Evolutionary conservation across 1,140 invertebrate species (phyloP).

Genomic region (Stegodyphus mimosarum): DNA sequence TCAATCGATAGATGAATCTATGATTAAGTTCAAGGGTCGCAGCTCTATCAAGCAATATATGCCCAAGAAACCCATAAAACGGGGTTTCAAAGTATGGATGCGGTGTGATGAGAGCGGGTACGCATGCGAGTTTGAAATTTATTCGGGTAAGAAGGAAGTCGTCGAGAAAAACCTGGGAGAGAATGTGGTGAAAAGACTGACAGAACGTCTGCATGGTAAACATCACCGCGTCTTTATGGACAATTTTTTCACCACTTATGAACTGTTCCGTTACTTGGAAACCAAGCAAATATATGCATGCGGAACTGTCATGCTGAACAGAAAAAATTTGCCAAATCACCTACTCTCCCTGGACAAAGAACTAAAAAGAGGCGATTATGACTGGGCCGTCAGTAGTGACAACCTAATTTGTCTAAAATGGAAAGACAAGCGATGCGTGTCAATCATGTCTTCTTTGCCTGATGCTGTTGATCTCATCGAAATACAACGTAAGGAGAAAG

Average conservation of each 20-base stretch:
- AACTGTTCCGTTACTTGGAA: background rate
- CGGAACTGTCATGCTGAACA: background rate
- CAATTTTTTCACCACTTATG: background rate
- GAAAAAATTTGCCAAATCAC: background rate
- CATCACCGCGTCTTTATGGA: background rate
- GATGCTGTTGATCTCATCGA: background rate
- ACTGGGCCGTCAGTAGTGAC: background rate
- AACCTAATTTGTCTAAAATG: background rate
- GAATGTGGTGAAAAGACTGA: background rate
- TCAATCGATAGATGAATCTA: conserved; percentile 3
- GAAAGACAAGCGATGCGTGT: background rate
- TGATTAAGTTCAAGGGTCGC: background rate
- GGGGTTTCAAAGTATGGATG: conserved; percentile 5
- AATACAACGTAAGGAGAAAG: background rate
- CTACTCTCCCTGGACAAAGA: background rate
- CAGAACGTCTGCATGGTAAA: background rate
- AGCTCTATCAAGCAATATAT: conserved; percentile 2
- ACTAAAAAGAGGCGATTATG: background rate
- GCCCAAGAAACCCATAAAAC: conserved; percentile 8
- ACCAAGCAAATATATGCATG: background rate
- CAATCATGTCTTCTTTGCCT: background rate
- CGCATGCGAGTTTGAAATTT: background rate
- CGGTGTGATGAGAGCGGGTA: background rate
- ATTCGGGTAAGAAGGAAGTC: conserved; percentile 1
- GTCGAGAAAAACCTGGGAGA: no score